phyloP scores from a whole-genome alignment of 2,113 vertebrate species.

The Polyodon spathula region DNA sequence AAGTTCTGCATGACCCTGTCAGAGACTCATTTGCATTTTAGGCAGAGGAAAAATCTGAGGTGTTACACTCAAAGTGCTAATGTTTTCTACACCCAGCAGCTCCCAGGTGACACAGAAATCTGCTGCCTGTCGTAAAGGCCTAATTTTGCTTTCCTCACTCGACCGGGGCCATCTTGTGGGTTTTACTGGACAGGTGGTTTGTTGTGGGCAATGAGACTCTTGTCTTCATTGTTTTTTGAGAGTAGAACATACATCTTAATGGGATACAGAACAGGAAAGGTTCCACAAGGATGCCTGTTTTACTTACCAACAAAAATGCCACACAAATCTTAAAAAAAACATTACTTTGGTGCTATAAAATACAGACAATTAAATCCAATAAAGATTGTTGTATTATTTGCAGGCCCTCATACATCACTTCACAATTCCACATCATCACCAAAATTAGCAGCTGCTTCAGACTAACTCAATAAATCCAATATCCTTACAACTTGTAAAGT shows the following conservation, averaged over 20 bases:
- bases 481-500: too few species aligned
- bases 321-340: neutral
- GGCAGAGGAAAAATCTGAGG: conserved; percentile 16
- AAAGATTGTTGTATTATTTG: too few species aligned
- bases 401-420: too few species aligned
- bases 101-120: conserved; percentile 16
- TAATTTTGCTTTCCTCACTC: conserved; percentile 14
- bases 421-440: too few species aligned
- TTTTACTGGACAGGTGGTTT: conserved; percentile 19
- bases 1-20: conserved; percentile 10
- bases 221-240: conserved; percentile 20
- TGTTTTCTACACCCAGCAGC: conserved; percentile 17
- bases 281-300: too few species aligned
- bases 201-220: conserved; percentile 9
- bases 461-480: too few species aligned
- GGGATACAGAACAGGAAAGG: conserved; percentile 15
- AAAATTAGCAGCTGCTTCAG: too few species aligned
- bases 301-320: neutral
- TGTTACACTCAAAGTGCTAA: conserved; percentile 20
- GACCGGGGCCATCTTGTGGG: conserved; percentile 7
- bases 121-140: conserved; percentile 19
- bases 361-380: too few species aligned
- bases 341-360: neutral
- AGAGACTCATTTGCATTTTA: conserved; percentile 27
- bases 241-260: conserved; percentile 22